A percentile compares a stretch with the other conserved stretches of the same genome.
These are phyloP conservation scores for Pasiphila rectangulata DNA, from an alignment of 2,888 invertebrate genomes.

Conservation along the genomic window DNA sequence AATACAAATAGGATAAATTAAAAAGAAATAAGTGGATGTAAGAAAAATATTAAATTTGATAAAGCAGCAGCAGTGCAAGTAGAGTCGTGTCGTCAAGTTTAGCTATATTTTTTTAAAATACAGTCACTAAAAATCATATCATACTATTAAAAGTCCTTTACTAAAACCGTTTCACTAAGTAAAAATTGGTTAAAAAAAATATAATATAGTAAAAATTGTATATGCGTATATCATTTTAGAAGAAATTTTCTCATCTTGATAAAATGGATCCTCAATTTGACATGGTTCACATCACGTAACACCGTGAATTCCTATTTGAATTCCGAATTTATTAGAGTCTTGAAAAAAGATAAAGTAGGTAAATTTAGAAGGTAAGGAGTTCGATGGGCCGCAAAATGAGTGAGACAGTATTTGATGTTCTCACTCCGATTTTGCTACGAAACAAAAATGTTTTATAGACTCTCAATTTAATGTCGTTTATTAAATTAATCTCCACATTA, in stretches of 20 bases:
- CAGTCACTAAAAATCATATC: too few relatives aligned
- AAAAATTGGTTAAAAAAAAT: too few relatives aligned
- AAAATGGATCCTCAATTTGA: constrained; percentile 9
- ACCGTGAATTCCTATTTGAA: constrained; percentile 18
- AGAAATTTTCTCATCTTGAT: constrained; percentile 4
- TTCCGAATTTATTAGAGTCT: constrained; percentile 32
- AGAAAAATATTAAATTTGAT: constrained; percentile 10
- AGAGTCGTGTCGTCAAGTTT: not conserved
- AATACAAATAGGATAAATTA: not conserved
- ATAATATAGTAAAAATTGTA: too few relatives aligned
- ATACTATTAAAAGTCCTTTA: too few relatives aligned
- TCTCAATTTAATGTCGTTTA: too few relatives aligned
- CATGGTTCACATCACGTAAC: constrained; percentile 17
- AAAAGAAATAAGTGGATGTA: not conserved
- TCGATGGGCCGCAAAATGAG: constrained; percentile 37
- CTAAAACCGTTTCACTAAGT: too few relatives aligned
- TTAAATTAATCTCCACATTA: too few relatives aligned
- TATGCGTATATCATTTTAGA: constrained; percentile 1
- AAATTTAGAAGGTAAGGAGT: constrained; percentile 31
- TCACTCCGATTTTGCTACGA: too few relatives aligned
- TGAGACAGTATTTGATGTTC: constrained; percentile 32
- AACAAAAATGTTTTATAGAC: too few relatives aligned
- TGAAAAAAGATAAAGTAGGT: constrained; percentile 29
- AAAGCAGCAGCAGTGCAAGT: constrained; percentile 19
- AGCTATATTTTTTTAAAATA: too few relatives aligned